Evolutionary conservation across 2,888 invertebrate species (phyloP).

Genomic region (Blastobasis adustella): DNA sequence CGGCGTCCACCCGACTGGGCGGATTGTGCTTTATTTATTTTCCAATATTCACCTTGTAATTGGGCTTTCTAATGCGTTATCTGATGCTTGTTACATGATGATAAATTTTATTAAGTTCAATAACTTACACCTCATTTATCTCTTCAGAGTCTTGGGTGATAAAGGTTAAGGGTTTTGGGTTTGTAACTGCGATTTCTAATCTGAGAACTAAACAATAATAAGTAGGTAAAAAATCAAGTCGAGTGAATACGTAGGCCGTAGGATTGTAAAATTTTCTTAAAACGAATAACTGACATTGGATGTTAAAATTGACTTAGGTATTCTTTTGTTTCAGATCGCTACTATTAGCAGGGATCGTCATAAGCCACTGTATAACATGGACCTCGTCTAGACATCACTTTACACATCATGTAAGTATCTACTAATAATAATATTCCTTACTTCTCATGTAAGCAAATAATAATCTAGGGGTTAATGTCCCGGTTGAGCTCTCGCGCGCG

Average conservation of each 20-base stretch:
- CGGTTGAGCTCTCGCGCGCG: too few relatives aligned
- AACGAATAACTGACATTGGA: too few relatives aligned
- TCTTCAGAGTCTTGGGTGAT: too few relatives aligned
- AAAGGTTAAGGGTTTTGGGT: too few relatives aligned
- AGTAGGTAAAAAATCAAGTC: too few relatives aligned
- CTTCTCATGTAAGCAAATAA: too few relatives aligned
- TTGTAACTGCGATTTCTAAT: too few relatives aligned
- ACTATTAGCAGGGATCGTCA: constrained; percentile 59
- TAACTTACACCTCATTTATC: too few relatives aligned
- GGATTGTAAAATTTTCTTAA: too few relatives aligned
- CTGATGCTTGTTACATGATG: constrained; percentile 1
- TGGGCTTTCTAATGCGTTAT: constrained; percentile 18
- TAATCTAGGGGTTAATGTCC: too few relatives aligned
- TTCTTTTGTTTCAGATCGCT: constrained; percentile 56
- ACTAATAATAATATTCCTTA: background rate
- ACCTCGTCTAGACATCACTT: constrained; percentile 58
- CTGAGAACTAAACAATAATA: too few relatives aligned
- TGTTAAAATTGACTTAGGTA: background rate
- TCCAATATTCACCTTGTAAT: constrained; percentile 36
- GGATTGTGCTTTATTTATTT: constrained; percentile 33
- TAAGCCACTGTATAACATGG: constrained; percentile 67
- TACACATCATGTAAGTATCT: constrained; percentile 59
- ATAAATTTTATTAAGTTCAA: background rate
- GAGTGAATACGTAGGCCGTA: too few relatives aligned
- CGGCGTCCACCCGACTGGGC: background rate